phyloP scores from a whole-genome alignment of 2,888 invertebrate genomes.

The Chaitophorus viminalis region DNA sequence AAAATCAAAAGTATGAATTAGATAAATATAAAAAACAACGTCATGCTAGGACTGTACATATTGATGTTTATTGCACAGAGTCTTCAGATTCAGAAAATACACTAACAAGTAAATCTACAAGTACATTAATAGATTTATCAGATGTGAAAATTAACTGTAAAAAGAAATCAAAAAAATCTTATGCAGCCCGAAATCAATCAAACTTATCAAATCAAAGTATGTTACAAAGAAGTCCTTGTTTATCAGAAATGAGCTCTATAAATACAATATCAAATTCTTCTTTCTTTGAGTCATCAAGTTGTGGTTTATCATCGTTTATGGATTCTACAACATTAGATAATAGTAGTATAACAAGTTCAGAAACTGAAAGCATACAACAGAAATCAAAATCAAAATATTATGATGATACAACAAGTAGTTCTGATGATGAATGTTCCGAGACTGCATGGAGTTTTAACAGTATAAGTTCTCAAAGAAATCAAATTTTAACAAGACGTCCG shows the following conservation, averaged over 20 bases:
- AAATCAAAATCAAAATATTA: slow-evolving; percentile 30
- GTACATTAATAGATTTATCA: slow-evolving; percentile 48
- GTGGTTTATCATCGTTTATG: slow-evolving; percentile 53
- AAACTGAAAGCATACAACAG: slow-evolving; percentile 16
- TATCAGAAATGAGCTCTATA: slow-evolving; percentile 37
- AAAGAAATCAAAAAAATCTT: slow-evolving; percentile 42
- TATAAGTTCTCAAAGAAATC: slow-evolving; percentile 44
- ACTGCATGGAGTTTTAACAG: slow-evolving; percentile 71
- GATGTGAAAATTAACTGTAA: slow-evolving; percentile 46
- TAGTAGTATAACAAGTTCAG: slow-evolving; percentile 23
- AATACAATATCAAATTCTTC: slow-evolving; percentile 54
- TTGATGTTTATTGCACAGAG: slow-evolving; percentile 80
- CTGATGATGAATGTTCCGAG: slow-evolving; percentile 67
- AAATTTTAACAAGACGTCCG: slow-evolving; percentile 51
- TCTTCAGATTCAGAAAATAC: slow-evolving; percentile 67
- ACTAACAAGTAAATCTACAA: slow-evolving; percentile 24
- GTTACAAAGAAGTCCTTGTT: slow-evolving; percentile 56
- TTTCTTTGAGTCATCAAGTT: slow-evolving; percentile 53
- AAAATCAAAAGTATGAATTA: slow-evolving; percentile 45
- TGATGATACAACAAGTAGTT: slow-evolving; percentile 53
- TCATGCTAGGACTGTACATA: slow-evolving; percentile 76
- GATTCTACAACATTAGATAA: slow-evolving; percentile 43
- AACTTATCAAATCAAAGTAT: slow-evolving; percentile 23
- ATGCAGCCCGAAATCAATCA: not conserved
- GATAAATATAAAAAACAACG: slow-evolving; percentile 67